Base-by-base conservation (phyloP, 2,888 invertebrate genomes). In the Thyatira batis region DNA sequence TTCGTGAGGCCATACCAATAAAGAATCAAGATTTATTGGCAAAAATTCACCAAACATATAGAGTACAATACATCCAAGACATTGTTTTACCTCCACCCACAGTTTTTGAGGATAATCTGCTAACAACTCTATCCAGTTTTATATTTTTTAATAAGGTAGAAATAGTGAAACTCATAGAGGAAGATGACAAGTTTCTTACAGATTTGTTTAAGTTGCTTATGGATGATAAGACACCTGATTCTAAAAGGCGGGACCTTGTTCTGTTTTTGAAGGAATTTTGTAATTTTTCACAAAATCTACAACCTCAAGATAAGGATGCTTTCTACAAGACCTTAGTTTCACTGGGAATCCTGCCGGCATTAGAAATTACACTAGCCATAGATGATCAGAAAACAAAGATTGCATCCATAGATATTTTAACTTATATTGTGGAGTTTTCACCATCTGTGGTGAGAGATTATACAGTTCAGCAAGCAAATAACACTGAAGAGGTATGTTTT, bases 121-220 rank as follows among this genome's bases (percentile, higher is more conserved):
- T 99, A 65, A 98, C 98, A 77, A 98, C 98, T 58, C 93, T 99
- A 78, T 98, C 97, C 84, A 99, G 98, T 93, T 99, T 99, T 93
- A 98, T 99, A 91, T 99, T 98, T 94, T 99, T 99, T 93, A 99
- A 99, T 93, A 99, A 99, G 93, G 98, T 99, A 83, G 99, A 99
- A 93, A 99, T 99, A 91, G 99, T 99, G 70, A 98, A 97, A 70
- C 94, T 98, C 80, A 97, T 99, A 85, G 96, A 99, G 93, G 99
- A 99, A 80, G 99, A 99, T 92, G 98, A 99, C 75, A 97, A 97
- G 83, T 98, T 99, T 92, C 94, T 99, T 81, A 95, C 96, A 53
- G 98, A 98, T 88, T 93, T 99, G 72, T 99, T 99, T 92, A 95
- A 96, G 58, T 95, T 98, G 87, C 94, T 99, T 74, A 97, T 96